phyloP scores from a whole-genome alignment of 2,888 invertebrate species.

The Phengaris alcon region DNA sequence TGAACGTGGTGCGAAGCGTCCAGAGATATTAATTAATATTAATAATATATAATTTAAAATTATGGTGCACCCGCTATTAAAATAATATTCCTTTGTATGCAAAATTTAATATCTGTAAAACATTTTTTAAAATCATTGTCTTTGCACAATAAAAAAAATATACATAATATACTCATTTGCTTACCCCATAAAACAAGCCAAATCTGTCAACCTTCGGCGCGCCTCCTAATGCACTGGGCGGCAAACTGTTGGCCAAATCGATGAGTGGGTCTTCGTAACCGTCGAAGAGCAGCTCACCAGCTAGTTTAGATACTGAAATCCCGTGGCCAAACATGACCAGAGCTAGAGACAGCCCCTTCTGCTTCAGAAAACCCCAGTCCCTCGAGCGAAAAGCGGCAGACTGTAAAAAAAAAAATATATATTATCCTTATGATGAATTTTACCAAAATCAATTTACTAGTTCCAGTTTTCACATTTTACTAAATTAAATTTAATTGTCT shows the following conservation, averaged over 20 bases:
- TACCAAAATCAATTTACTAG: too few species aligned
- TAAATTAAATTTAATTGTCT: too few species aligned
- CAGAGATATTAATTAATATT: too few species aligned
- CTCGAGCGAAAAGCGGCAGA: constrained; percentile 80
- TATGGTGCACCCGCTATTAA: too few species aligned
- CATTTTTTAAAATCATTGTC: background rate
- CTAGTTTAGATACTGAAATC: constrained; percentile 81
- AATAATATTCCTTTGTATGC: background rate
- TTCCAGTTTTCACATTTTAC: too few species aligned
- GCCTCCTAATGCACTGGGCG: constrained; percentile 75
- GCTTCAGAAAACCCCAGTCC: constrained; percentile 78
- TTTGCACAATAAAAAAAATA: background rate
- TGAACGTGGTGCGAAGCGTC: too few species aligned
- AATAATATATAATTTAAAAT: too few species aligned
- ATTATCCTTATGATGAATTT: too few species aligned
- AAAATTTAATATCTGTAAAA: background rate
- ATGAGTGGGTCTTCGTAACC: constrained; percentile 89
- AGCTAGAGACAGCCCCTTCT: constrained; percentile 80
- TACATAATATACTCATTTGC: background rate
- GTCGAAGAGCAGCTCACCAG: constrained; percentile 86
- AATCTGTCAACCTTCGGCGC: constrained; percentile 86
- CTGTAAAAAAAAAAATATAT: constrained; percentile 55
- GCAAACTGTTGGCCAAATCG: constrained; percentile 80
- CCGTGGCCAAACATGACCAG: constrained; percentile 77
- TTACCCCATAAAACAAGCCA: constrained; percentile 88